These are phyloP conservation scores for Argopecten irradians DNA, from an alignment of 1,140 invertebrate species.

Conservation along the genomic window DNA sequence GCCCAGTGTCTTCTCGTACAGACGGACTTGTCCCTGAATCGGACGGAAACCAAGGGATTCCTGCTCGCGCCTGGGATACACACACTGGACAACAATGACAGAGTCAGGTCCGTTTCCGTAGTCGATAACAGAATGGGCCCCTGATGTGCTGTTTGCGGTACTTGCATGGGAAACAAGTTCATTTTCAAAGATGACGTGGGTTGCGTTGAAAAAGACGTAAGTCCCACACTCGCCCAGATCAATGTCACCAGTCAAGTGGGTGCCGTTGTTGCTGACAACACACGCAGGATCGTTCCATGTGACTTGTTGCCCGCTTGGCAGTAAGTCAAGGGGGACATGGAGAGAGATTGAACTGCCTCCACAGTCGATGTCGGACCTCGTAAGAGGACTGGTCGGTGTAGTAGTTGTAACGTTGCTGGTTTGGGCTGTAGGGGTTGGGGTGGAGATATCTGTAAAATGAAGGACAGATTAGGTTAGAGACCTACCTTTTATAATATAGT, in stretches of 20 bases:
- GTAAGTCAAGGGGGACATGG: not conserved
- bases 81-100: not conserved
- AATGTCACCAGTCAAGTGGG: not conserved
- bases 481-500: not conserved
- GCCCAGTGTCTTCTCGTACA: not conserved
- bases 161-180: not conserved
- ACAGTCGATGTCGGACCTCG: not conserved
- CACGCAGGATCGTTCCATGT: conserved; percentile 1
- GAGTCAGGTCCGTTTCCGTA: not conserved
- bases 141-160: not conserved
- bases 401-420: not conserved
- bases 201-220: not conserved
- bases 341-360: not conserved
- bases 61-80: not conserved
- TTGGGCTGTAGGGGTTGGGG: too few species aligned
- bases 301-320: not conserved
- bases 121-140: not conserved
- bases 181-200: not conserved
- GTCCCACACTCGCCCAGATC: not conserved
- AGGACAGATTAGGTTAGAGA: not conserved
- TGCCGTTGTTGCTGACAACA: not conserved
- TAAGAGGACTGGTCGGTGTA: not conserved
- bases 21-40: not conserved
- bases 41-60: not conserved
- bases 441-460: not conserved